Base-by-base conservation (phyloP, 2,797 vertebrate genomes). In the Cygnus olor region DNA sequence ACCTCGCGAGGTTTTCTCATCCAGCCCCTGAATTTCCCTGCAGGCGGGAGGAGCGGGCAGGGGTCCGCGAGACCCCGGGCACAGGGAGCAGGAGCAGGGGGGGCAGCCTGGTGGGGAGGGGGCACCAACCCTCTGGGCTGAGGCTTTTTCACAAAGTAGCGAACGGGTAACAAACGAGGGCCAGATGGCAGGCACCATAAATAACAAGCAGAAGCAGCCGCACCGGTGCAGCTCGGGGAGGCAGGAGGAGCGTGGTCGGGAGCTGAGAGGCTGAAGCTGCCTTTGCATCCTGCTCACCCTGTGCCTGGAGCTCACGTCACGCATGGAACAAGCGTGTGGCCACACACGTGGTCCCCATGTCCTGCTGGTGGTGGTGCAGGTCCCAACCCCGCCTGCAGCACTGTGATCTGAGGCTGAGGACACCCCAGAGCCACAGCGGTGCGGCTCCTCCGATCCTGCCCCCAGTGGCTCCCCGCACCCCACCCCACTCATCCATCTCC, bases 321-420 rank as follows among this genome's bases (percentile, higher is more conserved):
- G 0, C 0, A 2, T 13, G 63, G 40, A 47, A 60, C 6, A 4
- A 57, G 16, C 14, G 1, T 0, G 20, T 3, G 30, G 56, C 32
- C 9, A 5, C 0, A 4, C 0, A 32, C 7, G 44, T n/a, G 1
- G 1, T 25, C n/a, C 12, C 34, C 56, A 0, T 0, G 17, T 25
- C 71, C 66, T 11, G 38, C 32, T 3, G 18, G 13, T 11, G 2
- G 45, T 45, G 60, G 38, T 7, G 45, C 42, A 8, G 72, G 9
- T 22, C 60, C 84, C 18, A 45, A 45, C 32, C 25, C 10, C 47
- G 40, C 45, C 78, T 3, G 6, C 38, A 45, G 82, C 58, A 45
- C 45, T 20, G 18, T 10, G 45, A 45, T 45, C 45, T 21, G 45
- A 19, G 45, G 45, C 18, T 19, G 18, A 45, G 45, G 45, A 25